phyloP scores from a whole-genome alignment of 2,888 invertebrate species.

The Drosophila rubida region DNA sequence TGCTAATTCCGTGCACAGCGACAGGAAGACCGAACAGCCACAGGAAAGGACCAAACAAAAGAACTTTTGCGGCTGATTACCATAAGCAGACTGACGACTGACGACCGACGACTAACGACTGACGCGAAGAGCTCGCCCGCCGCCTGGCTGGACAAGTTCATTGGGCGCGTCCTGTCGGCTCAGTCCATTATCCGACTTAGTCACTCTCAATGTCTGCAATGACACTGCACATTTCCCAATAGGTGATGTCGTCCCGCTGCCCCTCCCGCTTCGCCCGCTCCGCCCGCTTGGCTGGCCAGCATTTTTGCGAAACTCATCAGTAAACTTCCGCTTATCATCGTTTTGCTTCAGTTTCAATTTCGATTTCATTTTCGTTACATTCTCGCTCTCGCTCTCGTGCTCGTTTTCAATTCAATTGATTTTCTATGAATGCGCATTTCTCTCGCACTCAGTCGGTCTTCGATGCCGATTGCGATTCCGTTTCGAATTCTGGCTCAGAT shows the following conservation, averaged over 20 bases:
- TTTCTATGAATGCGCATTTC: constrained; percentile 57
- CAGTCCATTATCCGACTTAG: constrained; percentile 40
- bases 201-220: constrained; percentile 47
- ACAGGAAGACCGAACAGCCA: neutral
- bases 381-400: constrained; percentile 24
- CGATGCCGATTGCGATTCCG: neutral
- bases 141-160: constrained; percentile 24
- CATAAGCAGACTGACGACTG: constrained; percentile 33
- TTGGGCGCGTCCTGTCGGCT: constrained; percentile 15
- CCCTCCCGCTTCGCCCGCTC: neutral
- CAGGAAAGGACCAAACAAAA: constrained; percentile 36
- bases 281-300: no score
- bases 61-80: constrained; percentile 43
- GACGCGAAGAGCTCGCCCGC: neutral
- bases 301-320: constrained; percentile 42
- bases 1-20: constrained; percentile 65
- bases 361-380: constrained; percentile 23
- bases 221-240: constrained; percentile 43
- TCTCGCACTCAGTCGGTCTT: neutral
- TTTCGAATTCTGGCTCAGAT: neutral
- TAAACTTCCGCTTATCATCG: constrained; percentile 53
- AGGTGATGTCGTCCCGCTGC: neutral
- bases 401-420: constrained; percentile 61
- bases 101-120: no score
- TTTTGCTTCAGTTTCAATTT: constrained; percentile 39